These are phyloP conservation scores for Hydropotes inermis DNA, from an alignment of 2,113 vertebrate species.

Conservation along the genomic window DNA sequence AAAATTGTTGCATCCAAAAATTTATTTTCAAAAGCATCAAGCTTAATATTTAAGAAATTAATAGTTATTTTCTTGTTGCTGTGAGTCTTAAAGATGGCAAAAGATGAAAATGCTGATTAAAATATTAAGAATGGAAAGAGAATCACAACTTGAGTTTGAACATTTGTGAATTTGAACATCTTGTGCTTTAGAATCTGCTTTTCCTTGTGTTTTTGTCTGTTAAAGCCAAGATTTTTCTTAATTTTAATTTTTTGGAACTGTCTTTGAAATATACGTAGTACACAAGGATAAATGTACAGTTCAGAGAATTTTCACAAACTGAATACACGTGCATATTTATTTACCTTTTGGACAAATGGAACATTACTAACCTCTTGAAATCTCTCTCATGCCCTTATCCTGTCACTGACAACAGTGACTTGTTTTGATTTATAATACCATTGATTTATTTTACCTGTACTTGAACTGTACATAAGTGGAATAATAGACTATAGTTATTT, in stretches of 20 bases:
- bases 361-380: neutral
- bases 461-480: neutral
- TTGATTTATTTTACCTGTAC: neutral
- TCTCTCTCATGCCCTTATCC: neutral
- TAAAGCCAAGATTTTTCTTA: neutral
- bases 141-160: neutral
- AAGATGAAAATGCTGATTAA: neutral
- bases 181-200: neutral
- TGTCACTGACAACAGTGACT: neutral
- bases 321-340: neutral
- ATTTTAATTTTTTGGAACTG: neutral
- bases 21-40: neutral
- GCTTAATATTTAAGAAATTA: neutral
- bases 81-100: neutral
- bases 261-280: neutral
- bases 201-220: neutral
- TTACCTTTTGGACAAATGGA: neutral
- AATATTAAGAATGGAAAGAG: neutral
- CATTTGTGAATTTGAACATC: slow-evolving; percentile 11
- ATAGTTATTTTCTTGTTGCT: neutral
- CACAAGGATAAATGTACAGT: neutral
- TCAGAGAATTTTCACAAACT: neutral
- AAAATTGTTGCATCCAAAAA: neutral
- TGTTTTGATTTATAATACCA: neutral
- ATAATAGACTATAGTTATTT: neutral